Evolutionary conservation across 2,113 vertebrate species (phyloP), one percentile per base, ranked within the genome.

Genomic region (Corythornis cristatus): DNA sequence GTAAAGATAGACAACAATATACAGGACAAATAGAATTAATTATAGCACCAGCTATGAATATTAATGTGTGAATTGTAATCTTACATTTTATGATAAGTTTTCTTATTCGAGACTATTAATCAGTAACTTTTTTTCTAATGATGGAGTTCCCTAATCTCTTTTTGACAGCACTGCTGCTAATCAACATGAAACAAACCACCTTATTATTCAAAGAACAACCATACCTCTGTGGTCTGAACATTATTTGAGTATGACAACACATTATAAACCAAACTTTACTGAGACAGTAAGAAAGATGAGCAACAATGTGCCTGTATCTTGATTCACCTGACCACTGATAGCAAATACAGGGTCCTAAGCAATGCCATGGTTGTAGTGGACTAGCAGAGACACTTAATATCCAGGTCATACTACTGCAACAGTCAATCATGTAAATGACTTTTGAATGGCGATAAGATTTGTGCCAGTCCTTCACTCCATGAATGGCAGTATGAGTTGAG

Each of bases 261-360:
- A 3, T 67, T 54, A 35, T 42, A 75, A 66, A 62, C 26, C 13
- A 40, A 81, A 66, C 15, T 61, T 62, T 45, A 61, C 0, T 14
- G 35, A 73, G 8, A 5, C 15, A 18, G 13, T 61, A 53, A 61
- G 42, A 77, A 70, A 33, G 29, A 61, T 35, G 70, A 89, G 8
- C 8, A 81, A 25, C 15, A 78, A 15, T 0, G 0, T 3, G 21
- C 29, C 6, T 42, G 23, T 28, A 48, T 1, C 0, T 10, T 2
- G 2, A 46, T 61, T 73, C 23, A 61, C 4, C 5, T 35, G 29
- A 29, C 28, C 23, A 20, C 51, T 57, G n/a, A 26, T 7, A 48
- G 29, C 2, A 19, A 77, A 9, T 29, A 19, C 5, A n/a, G 12
- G 17, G 3, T 54, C 43, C 12, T 57, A 53, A 80, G 9, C 0